phyloP scores from a whole-genome alignment of 2,113 vertebrate genomes.

The Stigmatopora nigra region DNA sequence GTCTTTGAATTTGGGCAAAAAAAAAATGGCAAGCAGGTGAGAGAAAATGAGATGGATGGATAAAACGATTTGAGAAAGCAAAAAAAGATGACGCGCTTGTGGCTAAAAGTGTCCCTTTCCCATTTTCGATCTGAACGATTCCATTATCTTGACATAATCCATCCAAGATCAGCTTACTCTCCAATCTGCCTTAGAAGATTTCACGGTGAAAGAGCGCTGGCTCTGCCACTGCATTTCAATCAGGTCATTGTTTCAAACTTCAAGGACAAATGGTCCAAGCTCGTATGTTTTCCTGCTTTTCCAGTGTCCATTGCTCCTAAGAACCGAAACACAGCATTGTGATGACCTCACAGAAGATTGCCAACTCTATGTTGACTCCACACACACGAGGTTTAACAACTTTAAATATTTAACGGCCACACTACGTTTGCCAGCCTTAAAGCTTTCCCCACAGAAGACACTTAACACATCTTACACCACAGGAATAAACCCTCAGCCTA shows the following conservation, averaged over 20 bases:
- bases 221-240: slow-evolving; percentile 54
- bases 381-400: too few relatives aligned
- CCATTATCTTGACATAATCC: slow-evolving; percentile 61
- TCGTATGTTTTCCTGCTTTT: neutral
- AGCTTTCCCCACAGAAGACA: too few relatives aligned
- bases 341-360: too few relatives aligned
- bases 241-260: slow-evolving; percentile 46
- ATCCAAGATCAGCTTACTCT: slow-evolving; percentile 50
- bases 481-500: too few relatives aligned
- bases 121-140: slow-evolving; percentile 60
- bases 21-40: slow-evolving; percentile 2
- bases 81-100: slow-evolving; percentile 37
- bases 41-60: slow-evolving; percentile 14
- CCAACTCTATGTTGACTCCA: too few relatives aligned
- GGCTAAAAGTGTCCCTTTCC: slow-evolving; percentile 47
- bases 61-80: slow-evolving; percentile 8
- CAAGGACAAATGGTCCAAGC: slow-evolving; percentile 38
- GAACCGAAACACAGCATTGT: too few relatives aligned
- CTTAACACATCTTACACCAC: too few relatives aligned
- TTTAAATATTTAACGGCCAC: too few relatives aligned
- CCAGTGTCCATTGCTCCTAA: too few relatives aligned
- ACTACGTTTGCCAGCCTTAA: too few relatives aligned
- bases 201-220: slow-evolving; percentile 33
- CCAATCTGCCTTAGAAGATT: slow-evolving; percentile 30
- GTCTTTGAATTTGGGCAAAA: slow-evolving; percentile 17